These are phyloP conservation scores for Lophotis ruficrista DNA, from an alignment of 2,113 vertebrate genomes.

Conservation along the genomic window DNA sequence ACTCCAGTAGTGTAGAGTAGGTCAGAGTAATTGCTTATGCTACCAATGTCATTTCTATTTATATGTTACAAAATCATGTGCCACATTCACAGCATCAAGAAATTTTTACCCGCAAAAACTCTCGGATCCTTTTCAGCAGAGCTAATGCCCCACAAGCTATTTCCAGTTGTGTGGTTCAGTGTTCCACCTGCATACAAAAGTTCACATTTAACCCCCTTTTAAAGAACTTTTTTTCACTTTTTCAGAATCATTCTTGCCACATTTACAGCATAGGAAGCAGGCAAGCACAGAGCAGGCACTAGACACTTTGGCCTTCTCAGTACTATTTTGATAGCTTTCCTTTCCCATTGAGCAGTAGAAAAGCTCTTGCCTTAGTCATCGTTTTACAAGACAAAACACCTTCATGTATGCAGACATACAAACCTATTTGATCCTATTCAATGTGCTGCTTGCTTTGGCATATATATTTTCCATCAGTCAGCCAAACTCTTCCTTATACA, in stretches of 20 bases:
- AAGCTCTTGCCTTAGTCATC: background rate
- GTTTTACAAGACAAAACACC: rapidly evolving
- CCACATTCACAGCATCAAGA: background rate
- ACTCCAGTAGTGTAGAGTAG: background rate
- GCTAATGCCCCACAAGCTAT: background rate
- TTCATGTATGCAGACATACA: background rate
- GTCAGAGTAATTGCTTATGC: background rate
- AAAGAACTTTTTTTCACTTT: background rate
- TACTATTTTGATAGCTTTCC: background rate
- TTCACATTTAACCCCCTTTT: rapidly evolving
- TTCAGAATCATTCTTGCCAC: background rate
- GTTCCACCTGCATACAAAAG: background rate
- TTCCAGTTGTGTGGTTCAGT: background rate
- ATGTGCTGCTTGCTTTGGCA: background rate
- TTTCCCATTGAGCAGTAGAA: background rate
- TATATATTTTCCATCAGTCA: background rate
- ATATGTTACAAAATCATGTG: background rate
- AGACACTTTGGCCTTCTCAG: rapidly evolving
- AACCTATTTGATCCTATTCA: background rate
- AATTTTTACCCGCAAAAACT: background rate
- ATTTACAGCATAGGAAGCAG: background rate
- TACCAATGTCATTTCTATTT: background rate
- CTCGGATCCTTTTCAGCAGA: background rate
- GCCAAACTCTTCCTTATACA: background rate
- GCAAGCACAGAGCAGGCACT: background rate